Conservation (phyloP, 2,888 invertebrate species). For the Zaprionus lineosus region DNA sequence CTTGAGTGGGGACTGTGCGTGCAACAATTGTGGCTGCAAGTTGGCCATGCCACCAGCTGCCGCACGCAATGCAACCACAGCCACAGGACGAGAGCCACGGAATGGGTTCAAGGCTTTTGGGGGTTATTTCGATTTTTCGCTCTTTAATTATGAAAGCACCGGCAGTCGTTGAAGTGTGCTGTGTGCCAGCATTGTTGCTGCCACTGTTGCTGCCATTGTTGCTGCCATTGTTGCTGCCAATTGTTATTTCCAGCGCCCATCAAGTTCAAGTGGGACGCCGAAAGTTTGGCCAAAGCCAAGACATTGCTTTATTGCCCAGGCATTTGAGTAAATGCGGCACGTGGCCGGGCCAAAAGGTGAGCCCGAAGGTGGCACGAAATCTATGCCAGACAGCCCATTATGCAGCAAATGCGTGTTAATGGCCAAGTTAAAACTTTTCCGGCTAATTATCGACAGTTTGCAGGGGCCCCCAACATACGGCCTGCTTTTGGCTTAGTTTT, state of each 20-base stretch:
- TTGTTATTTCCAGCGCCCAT: slow-evolving; percentile 23
- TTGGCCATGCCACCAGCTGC: slow-evolving; percentile 50
- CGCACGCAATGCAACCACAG: slow-evolving; percentile 65
- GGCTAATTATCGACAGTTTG: slow-evolving; percentile 75
- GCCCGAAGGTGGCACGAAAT: slow-evolving; percentile 34
- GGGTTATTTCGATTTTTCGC: slow-evolving; percentile 2
- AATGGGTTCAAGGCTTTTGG: slow-evolving; percentile 61
- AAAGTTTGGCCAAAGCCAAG: slow-evolving; percentile 43
- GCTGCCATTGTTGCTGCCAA: slow-evolving; percentile 27
- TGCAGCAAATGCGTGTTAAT: slow-evolving; percentile 69
- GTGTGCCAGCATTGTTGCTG: slow-evolving; percentile 50
- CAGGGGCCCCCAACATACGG: slow-evolving; percentile 11
- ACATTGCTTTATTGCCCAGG: slow-evolving; percentile 48
- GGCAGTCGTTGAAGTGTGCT: slow-evolving; percentile 52
- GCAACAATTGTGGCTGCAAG: slow-evolving; percentile 70
- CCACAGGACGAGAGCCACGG: slow-evolving; percentile 3
- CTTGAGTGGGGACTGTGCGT: slow-evolving; percentile 54
- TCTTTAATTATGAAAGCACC: slow-evolving; percentile 65
- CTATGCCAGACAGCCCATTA: slow-evolving; percentile 67
- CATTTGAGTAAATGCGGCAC: slow-evolving; percentile 49
- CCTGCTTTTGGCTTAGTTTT: slow-evolving; percentile 31
- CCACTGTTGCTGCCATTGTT: slow-evolving; percentile 53
- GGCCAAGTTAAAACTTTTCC: slow-evolving; percentile 66
- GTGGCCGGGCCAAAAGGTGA: slow-evolving; percentile 31
- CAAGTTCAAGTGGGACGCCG: slow-evolving; percentile 43